A percentile compares a stretch with the other conserved stretches of the same genome.
Conservation (phyloP, 2,113 vertebrate genomes). For the Nicator chloris region DNA sequence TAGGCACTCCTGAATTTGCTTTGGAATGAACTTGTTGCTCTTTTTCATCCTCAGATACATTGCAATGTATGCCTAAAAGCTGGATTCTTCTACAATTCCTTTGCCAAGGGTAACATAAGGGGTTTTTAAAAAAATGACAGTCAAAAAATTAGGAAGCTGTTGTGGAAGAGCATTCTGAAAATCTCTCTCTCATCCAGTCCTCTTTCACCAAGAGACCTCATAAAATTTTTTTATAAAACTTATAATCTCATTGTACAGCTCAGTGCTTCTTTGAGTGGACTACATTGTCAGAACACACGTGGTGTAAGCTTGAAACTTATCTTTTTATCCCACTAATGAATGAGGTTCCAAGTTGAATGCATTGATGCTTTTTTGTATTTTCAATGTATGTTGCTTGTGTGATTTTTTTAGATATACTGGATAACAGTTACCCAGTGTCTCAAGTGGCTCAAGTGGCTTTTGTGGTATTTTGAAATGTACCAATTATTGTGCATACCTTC, state of each 20-base stretch:
- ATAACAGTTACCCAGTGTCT: background rate
- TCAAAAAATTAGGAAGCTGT: background rate
- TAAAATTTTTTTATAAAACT: background rate
- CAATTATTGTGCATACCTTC: background rate
- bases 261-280: background rate
- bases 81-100: background rate
- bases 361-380: background rate
- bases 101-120: background rate
- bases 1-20: background rate
- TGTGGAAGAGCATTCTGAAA: background rate
- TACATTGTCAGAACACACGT: background rate
- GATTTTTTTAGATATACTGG: background rate
- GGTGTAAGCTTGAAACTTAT: background rate
- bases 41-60: background rate
- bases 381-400: background rate
- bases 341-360: background rate
- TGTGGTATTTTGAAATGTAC: background rate
- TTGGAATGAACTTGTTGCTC: background rate
- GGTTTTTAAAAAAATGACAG: background rate
- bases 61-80: background rate
- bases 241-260: background rate
- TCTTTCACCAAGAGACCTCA: background rate
- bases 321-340: background rate
- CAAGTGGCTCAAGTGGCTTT: background rate
- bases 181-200: background rate